Percentiles rank a stretch among this genome's conserved stretches.
These are phyloP conservation scores for Macrotis lagotis DNA, from an alignment of 2,113 vertebrate genomes.

Conservation along the genomic window DNA sequence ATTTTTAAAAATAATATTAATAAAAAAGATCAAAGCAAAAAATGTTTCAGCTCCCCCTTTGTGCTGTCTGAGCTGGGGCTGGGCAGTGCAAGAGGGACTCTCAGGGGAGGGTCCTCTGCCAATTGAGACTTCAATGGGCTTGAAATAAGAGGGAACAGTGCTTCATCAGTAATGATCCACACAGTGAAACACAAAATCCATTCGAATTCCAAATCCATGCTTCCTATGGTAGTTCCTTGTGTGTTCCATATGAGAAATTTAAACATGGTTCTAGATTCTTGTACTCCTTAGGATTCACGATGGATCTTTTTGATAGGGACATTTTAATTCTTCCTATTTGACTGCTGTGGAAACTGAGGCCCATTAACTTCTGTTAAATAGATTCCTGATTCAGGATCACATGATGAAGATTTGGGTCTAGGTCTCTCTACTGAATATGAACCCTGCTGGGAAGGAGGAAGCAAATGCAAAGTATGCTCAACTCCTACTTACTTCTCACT, in stretches of 20 bases:
- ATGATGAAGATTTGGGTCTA: not conserved
- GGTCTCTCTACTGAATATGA: not conserved
- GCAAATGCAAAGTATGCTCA: not conserved
- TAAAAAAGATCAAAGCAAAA: not conserved
- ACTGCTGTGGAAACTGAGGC: not conserved
- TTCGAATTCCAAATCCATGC: not conserved
- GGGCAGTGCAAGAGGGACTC: accelerated
- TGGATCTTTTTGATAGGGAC: not conserved
- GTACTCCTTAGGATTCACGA: not conserved
- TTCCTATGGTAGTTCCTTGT: not conserved
- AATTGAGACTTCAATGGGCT: not conserved
- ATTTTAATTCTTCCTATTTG: not conserved
- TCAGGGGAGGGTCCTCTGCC: too few species aligned
- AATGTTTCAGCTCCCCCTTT: not conserved
- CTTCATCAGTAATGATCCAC: not conserved
- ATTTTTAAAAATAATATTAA: not conserved
- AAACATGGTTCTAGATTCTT: not conserved
- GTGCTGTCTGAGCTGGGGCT: not conserved
- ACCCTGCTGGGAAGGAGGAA: not conserved
- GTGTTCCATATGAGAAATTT: not conserved
- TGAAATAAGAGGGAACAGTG: not conserved
- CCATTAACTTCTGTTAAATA: not conserved
- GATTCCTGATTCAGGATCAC: not conserved
- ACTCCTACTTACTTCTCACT: not conserved
- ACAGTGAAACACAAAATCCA: too few species aligned